These are phyloP conservation scores for Apoderus coryli DNA, from an alignment of 2,888 invertebrate genomes.

Conservation along the genomic window DNA sequence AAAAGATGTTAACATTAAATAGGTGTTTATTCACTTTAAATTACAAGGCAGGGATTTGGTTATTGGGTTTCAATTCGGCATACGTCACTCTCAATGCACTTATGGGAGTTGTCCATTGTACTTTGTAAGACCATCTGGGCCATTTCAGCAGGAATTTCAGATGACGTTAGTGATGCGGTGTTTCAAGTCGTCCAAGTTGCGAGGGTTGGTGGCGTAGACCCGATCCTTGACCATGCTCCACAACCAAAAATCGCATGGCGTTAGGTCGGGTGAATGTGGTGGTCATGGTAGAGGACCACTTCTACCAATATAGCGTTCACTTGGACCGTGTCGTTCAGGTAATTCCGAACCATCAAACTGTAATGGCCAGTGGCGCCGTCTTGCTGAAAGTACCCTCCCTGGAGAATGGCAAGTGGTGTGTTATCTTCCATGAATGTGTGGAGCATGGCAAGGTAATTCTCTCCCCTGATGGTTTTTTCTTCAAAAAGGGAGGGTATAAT, in stretches of 20 bases:
- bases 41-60: too few species aligned
- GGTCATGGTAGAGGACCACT: conserved; percentile 2
- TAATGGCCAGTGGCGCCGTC: conserved; percentile 2
- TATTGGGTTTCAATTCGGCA: too few species aligned
- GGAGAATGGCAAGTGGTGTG: conserved; percentile 1
- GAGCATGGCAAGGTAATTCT: conserved; percentile 3
- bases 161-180: conserved; percentile 3
- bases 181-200: too few species aligned
- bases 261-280: conserved; percentile 2
- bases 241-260: conserved; percentile 1
- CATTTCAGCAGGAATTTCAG: background rate
- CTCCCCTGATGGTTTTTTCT: conserved; percentile 2
- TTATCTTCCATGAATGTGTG: conserved; percentile 2
- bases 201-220: conserved; percentile 1
- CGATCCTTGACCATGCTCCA: conserved; percentile 3
- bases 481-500: conserved; percentile 1
- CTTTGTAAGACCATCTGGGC: too few species aligned
- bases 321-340: background rate
- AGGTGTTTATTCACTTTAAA: too few species aligned
- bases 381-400: conserved; percentile 2
- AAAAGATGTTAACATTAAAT: too few species aligned
- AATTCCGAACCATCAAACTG: conserved; percentile 2
- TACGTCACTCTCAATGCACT: too few species aligned
- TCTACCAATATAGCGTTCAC: conserved; percentile 2
- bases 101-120: too few species aligned